phyloP scores from a whole-genome alignment of 2,113 vertebrate genomes.

The Psophia crepitans region DNA sequence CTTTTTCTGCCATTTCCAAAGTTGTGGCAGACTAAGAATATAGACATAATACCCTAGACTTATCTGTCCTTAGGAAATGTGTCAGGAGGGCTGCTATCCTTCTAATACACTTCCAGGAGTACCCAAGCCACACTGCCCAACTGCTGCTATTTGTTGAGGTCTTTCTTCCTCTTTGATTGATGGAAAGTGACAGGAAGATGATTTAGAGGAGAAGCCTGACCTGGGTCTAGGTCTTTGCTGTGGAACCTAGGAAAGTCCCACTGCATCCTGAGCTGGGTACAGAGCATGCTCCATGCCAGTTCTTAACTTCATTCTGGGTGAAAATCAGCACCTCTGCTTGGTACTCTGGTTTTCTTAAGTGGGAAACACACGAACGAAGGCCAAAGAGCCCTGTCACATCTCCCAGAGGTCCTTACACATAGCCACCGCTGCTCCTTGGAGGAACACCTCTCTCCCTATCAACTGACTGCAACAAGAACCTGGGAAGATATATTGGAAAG shows the following conservation, averaged over 20 bases:
- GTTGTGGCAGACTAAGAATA: neutral
- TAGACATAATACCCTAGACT: neutral
- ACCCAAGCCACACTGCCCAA: neutral
- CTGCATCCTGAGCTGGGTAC: neutral
- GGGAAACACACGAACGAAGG: neutral
- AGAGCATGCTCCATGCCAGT: neutral
- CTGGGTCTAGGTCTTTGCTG: neutral
- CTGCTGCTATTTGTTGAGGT: no score
- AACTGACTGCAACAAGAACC: neutral
- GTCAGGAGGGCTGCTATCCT: neutral
- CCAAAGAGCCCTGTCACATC: neutral
- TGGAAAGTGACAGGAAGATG: neutral
- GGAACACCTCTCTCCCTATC: neutral
- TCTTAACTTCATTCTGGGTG: neutral
- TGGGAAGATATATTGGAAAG: neutral
- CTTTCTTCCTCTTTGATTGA: neutral
- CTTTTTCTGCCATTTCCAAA: neutral
- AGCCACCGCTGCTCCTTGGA: rapidly evolving
- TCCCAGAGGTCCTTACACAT: neutral
- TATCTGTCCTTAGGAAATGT: neutral
- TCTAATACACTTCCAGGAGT: neutral
- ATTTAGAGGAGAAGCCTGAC: neutral
- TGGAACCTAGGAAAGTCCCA: neutral
- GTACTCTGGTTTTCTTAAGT: neutral
- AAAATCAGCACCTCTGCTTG: neutral